phyloP scores from a whole-genome alignment of 2,888 invertebrate species.

The Coecobrya sp. region DNA sequence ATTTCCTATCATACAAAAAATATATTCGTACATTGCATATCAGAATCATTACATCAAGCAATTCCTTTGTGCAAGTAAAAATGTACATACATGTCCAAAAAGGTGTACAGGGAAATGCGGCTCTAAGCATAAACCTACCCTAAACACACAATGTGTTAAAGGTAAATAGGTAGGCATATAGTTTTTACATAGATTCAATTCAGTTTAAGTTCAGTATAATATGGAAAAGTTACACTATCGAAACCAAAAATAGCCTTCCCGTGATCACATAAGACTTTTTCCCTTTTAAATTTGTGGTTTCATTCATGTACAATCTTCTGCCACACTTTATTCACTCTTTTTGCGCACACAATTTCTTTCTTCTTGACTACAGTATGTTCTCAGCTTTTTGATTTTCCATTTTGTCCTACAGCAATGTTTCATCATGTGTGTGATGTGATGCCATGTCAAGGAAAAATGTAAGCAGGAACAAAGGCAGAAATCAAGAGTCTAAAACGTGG shows the following conservation, averaged over 20 bases:
- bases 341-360: constrained; percentile 5
- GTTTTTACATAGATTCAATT: neutral
- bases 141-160: neutral
- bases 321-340: neutral
- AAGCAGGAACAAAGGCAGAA: neutral
- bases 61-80: constrained; percentile 6
- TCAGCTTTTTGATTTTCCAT: constrained; percentile 31
- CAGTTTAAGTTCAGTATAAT: neutral
- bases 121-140: neutral
- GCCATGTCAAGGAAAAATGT: constrained; percentile 44
- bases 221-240: neutral
- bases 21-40: neutral
- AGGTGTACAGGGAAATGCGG: constrained; percentile 28
- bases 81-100: constrained; percentile 4
- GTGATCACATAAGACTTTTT: constrained; percentile 1
- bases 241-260: neutral
- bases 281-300: constrained; percentile 33
- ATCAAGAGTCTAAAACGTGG: neutral
- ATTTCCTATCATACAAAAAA: neutral
- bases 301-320: constrained; percentile 13
- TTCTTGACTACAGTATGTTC: neutral
- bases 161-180: neutral
- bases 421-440: constrained; percentile 16
- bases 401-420: constrained; percentile 2
- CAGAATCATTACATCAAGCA: neutral